These are phyloP conservation scores for Gallinago jamesoni DNA, from an alignment of 2,113 vertebrate species.

Conservation along the genomic window DNA sequence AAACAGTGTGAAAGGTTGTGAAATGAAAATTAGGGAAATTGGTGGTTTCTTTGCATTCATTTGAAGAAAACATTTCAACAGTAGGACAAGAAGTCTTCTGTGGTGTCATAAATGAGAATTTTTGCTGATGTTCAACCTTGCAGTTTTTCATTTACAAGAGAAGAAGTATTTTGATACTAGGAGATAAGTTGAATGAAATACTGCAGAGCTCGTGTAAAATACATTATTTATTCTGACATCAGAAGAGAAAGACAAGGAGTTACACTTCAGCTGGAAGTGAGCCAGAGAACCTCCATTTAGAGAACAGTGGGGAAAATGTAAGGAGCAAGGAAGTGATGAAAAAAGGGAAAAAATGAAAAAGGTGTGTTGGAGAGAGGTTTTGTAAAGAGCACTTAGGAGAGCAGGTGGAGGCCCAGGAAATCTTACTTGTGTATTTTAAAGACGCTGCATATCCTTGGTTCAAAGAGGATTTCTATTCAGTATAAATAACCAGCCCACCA, in stretches of 20 bases:
- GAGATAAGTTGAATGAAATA: slow-evolving; percentile 12
- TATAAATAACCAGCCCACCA: not conserved
- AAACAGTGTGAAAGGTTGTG: not conserved
- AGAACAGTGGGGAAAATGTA: not conserved
- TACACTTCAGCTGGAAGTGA: not conserved
- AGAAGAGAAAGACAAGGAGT: not conserved
- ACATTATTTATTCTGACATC: slow-evolving; percentile 12
- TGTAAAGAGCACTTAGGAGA: not conserved
- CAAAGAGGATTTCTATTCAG: not conserved
- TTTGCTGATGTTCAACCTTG: not conserved
- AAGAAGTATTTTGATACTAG: not conserved
- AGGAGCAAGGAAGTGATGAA: not conserved
- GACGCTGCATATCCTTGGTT: not conserved
- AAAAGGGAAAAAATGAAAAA: not conserved
- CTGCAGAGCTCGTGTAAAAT: not conserved
- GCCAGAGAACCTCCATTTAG: not conserved
- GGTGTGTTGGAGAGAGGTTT: not conserved
- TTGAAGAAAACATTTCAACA: not conserved
- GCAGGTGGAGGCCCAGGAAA: not conserved
- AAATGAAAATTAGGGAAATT: not conserved
- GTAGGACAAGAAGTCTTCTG: not conserved
- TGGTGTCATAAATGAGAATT: not conserved
- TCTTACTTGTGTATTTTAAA: not conserved
- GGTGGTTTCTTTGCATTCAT: not conserved
- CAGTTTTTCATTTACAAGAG: not conserved